phyloP scores from a whole-genome alignment of 2,888 invertebrate genomes.

The Athalia cordata region DNA sequence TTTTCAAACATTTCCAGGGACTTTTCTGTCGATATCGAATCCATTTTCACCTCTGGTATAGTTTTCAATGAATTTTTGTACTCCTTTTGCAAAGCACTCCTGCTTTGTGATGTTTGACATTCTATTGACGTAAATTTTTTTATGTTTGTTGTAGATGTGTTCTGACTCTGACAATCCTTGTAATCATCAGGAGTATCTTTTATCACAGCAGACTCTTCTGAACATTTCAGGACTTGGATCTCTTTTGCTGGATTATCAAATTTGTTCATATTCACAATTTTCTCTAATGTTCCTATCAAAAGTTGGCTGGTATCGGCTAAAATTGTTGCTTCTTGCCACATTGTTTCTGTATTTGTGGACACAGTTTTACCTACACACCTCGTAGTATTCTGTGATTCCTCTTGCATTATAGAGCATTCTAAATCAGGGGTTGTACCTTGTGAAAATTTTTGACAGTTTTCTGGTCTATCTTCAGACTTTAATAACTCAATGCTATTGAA shows the following conservation, averaged over 20 bases:
- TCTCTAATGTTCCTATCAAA: neutral
- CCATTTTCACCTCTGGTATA: neutral
- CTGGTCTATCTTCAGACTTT: neutral
- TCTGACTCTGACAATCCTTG: neutral
- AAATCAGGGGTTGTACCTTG: neutral
- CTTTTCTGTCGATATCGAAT: neutral
- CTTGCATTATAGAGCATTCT: neutral
- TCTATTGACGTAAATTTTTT: neutral
- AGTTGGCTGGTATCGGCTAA: neutral
- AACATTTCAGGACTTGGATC: neutral
- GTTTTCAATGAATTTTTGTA: neutral
- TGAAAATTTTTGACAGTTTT: neutral
- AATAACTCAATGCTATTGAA: neutral
- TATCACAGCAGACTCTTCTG: neutral
- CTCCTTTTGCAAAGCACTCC: neutral
- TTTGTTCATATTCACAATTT: neutral
- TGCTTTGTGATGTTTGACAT: neutral
- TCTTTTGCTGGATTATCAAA: neutral
- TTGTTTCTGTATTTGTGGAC: neutral
- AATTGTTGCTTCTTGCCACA: neutral
- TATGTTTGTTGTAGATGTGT: neutral
- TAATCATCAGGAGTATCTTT: neutral
- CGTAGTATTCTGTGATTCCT: constrained; percentile 17
- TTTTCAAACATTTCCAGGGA: constrained; percentile 4
- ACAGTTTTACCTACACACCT: neutral